phyloP scores from a whole-genome alignment of 2,113 vertebrate species.

The Dasypus novemcinctus region DNA sequence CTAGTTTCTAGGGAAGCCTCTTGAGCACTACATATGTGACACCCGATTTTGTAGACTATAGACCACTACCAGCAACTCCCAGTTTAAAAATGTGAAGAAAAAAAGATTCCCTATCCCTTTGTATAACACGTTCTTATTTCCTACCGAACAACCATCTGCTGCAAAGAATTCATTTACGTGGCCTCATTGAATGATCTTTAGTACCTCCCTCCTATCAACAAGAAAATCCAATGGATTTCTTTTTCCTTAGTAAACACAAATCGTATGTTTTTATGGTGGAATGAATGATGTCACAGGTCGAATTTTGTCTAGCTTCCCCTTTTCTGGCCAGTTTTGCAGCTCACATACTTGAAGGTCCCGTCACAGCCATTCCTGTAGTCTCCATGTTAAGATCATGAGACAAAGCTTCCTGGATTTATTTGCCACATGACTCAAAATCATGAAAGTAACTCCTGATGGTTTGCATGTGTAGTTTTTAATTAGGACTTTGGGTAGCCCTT shows the following conservation, averaged over 20 bases:
- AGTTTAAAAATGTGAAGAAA: slow-evolving; percentile 13
- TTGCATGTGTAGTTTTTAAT: slow-evolving; percentile 35
- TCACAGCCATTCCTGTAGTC: background rate
- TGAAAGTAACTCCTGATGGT: background rate
- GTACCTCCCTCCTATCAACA: background rate
- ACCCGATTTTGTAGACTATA: slow-evolving; percentile 49
- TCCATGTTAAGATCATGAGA: rapidly evolving
- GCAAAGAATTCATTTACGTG: background rate
- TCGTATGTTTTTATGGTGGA: rapidly evolving
- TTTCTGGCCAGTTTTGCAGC: background rate
- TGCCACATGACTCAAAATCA: slow-evolving; percentile 3
- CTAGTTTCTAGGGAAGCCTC: slow-evolving; percentile 53
- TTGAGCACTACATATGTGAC: background rate
- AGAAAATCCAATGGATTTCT: background rate
- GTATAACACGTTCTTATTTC: slow-evolving; percentile 44
- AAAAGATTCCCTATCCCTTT: background rate
- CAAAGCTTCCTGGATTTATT: slow-evolving; percentile 13
- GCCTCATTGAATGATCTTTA: background rate
- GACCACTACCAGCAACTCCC: slow-evolving; percentile 74
- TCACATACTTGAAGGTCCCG: background rate
- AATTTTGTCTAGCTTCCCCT: background rate
- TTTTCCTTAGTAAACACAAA: background rate
- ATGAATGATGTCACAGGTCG: rapidly evolving
- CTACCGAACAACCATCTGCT: background rate
- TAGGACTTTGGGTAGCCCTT: slow-evolving; percentile 55